These are phyloP conservation scores for Melinaea marsaeus DNA, from an alignment of 2,888 invertebrate species.

Conservation along the genomic window DNA sequence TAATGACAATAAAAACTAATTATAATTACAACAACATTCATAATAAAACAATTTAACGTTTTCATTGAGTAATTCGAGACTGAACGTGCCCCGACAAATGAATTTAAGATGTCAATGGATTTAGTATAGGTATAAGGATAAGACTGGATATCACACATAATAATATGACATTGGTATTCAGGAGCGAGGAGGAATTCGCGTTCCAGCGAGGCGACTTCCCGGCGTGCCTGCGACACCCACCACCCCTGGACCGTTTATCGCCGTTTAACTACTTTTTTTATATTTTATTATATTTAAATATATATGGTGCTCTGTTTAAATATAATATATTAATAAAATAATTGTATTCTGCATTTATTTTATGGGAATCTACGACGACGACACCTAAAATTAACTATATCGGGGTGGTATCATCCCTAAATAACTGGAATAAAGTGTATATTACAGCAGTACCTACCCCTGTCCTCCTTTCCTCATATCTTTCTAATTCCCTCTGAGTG, in stretches of 20 bases:
- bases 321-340: too few species aligned
- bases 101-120: constrained; percentile 58
- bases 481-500: too few species aligned
- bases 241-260: constrained; percentile 35
- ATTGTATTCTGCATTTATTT: too few species aligned
- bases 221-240: constrained; percentile 47
- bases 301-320: too few species aligned
- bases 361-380: too few species aligned
- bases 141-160: constrained; percentile 71
- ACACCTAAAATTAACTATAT: too few species aligned
- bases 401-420: too few species aligned
- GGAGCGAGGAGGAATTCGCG: constrained; percentile 68
- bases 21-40: constrained; percentile 1
- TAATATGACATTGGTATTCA: constrained; percentile 73
- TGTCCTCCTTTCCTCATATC: too few species aligned
- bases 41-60: constrained; percentile 16
- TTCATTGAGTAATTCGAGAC: constrained; percentile 44
- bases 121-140: constrained; percentile 54
- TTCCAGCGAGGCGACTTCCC: constrained; percentile 60
- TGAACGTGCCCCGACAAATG: constrained; percentile 57
- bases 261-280: constrained; percentile 14
- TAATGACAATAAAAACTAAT: neutral
- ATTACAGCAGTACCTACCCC: too few species aligned
- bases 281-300: neutral
- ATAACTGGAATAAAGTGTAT: too few species aligned